Percentiles rank a stretch among this genome's conserved stretches.
phyloP scores from a whole-genome alignment of 2,888 invertebrate species.

The Ethmia dodecea region DNA sequence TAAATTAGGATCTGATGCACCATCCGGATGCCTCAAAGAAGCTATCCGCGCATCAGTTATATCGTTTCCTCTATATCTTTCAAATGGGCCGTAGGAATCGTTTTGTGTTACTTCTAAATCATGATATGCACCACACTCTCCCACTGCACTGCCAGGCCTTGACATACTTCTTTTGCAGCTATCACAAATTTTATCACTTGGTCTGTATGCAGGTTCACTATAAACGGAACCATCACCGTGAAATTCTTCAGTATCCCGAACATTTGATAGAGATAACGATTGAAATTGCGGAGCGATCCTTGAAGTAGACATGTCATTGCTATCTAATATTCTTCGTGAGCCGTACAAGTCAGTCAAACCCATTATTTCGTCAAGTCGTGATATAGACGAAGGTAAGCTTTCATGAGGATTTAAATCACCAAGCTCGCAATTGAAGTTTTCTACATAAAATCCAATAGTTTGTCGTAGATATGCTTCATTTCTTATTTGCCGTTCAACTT shows the following conservation, averaged over 20 bases:
- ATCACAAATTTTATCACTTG: constrained; percentile 85
- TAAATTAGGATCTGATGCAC: constrained; percentile 95
- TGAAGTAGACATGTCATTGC: constrained; percentile 73
- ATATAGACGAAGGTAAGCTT: constrained; percentile 61
- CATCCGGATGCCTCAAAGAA: constrained; percentile 91
- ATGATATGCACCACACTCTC: constrained; percentile 80
- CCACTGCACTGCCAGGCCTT: constrained; percentile 81
- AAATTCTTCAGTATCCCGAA: constrained; percentile 81
- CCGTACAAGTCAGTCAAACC: constrained; percentile 89
- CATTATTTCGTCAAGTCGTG: constrained; percentile 88
- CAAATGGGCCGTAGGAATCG: constrained; percentile 77
- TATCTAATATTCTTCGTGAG: constrained; percentile 86
- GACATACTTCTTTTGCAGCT: constrained; percentile 85
- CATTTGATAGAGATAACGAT: constrained; percentile 83
- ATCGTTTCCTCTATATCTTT: constrained; percentile 79
- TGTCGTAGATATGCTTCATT: constrained; percentile 78
- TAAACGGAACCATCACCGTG: constrained; percentile 89
- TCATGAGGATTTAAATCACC: constrained; percentile 65
- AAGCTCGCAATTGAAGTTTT: constrained; percentile 62
- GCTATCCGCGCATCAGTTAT: constrained; percentile 79
- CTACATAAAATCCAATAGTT: constrained; percentile 74
- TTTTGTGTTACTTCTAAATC: constrained; percentile 74
- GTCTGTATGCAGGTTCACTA: constrained; percentile 89
- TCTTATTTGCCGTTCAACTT: constrained; percentile 81
- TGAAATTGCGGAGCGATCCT: constrained; percentile 81